Evolutionary conservation across 2,888 invertebrate species (phyloP).

Genomic region (Tetropium fuscum): DNA sequence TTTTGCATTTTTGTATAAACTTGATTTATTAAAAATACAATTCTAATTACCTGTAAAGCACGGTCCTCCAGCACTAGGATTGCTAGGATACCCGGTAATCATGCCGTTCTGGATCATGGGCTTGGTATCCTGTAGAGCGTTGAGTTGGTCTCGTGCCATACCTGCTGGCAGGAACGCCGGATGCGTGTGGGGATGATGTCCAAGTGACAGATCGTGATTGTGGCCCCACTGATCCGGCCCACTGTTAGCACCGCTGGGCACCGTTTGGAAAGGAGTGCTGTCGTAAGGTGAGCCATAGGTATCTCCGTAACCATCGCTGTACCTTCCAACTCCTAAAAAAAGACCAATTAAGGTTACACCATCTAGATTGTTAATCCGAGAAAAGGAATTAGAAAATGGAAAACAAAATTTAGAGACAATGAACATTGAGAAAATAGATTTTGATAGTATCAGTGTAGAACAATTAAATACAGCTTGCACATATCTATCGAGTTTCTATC

Average conservation of each 20-base stretch:
- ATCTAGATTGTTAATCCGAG: too few species aligned
- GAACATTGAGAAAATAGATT: too few species aligned
- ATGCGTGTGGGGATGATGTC: slow-evolving; percentile 69
- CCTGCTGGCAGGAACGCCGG: slow-evolving; percentile 68
- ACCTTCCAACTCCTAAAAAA: slow-evolving; percentile 64
- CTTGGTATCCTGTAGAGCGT: slow-evolving; percentile 63
- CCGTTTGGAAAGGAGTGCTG: slow-evolving; percentile 79
- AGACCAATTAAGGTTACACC: too few species aligned
- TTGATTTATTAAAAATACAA: too few species aligned
- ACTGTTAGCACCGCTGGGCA: slow-evolving; percentile 65
- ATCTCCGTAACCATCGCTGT: slow-evolving; percentile 69
- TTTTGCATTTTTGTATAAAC: too few species aligned
- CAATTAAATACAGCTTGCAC: too few species aligned
- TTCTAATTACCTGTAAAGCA: slow-evolving; percentile 72
- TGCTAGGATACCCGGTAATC: slow-evolving; percentile 68
- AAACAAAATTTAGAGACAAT: too few species aligned
- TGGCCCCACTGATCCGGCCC: slow-evolving; percentile 64
- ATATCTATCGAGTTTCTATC: too few species aligned
- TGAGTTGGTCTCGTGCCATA: slow-evolving; percentile 59
- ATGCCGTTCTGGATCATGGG: slow-evolving; percentile 72
- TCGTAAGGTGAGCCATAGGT: slow-evolving; percentile 73
- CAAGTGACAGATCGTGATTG: slow-evolving; percentile 59
- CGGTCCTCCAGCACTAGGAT: slow-evolving; percentile 72
- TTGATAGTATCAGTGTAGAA: too few species aligned
- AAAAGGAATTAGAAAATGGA: too few species aligned